These are phyloP conservation scores for Silurus meridionalis DNA, from an alignment of 2,113 vertebrate genomes.

Conservation along the genomic window DNA sequence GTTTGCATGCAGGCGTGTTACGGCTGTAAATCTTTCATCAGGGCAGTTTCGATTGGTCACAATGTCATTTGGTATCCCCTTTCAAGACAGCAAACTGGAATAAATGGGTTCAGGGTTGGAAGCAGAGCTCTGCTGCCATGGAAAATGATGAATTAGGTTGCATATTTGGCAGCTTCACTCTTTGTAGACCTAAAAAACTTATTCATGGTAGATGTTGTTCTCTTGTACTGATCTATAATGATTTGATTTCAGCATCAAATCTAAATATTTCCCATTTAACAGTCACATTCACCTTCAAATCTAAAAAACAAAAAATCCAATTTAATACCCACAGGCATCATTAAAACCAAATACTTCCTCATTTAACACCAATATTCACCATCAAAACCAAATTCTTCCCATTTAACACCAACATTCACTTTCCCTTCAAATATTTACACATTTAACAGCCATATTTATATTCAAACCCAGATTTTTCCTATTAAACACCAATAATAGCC, in stretches of 20 bases:
- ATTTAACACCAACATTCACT: neutral
- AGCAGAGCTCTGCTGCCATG: neutral
- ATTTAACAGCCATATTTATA: neutral
- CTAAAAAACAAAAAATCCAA: too few species aligned
- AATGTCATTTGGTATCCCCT: slow-evolving; percentile 17
- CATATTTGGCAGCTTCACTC: neutral
- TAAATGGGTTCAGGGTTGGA: slow-evolving; percentile 9
- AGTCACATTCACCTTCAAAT: too few species aligned
- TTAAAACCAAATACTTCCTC: neutral
- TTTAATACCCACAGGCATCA: neutral
- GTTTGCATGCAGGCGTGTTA: slow-evolving; percentile 38
- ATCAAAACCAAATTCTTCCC: neutral
- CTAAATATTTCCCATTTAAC: neutral
- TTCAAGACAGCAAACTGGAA: slow-evolving; percentile 16
- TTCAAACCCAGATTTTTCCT: neutral
- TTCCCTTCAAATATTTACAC: neutral
- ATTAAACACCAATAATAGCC: neutral
- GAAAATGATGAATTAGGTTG: neutral
- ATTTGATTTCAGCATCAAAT: neutral
- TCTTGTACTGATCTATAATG: neutral
- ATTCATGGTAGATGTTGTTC: neutral
- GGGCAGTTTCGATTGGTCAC: slow-evolving; percentile 34
- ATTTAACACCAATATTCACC: neutral
- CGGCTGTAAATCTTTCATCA: slow-evolving; percentile 43
- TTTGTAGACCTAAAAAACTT: neutral